Evolutionary conservation across 2,797 vertebrate species (phyloP).

Genomic region (Muraenolepis orangiensis): DNA sequence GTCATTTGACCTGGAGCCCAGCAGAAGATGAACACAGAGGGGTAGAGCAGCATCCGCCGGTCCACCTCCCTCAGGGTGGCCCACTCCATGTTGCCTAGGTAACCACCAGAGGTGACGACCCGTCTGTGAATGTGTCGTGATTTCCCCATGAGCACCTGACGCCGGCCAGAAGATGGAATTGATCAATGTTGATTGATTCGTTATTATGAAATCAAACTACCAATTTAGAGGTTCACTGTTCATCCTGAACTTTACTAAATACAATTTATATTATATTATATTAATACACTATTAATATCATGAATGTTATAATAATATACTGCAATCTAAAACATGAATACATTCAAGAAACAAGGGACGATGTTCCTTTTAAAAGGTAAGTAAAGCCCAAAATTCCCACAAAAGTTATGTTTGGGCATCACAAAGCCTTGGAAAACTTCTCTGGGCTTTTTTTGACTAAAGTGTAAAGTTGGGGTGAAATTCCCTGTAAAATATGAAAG

Average conservation of each 20-base stretch:
- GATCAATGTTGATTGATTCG: neutral
- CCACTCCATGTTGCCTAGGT: slow-evolving; percentile 82
- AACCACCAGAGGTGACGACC: slow-evolving; percentile 76
- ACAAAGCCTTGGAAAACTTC: too few relatives aligned
- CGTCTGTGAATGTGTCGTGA: slow-evolving; percentile 76
- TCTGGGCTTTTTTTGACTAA: neutral
- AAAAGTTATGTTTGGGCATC: neutral
- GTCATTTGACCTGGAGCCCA: slow-evolving; percentile 82
- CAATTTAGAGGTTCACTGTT: neutral
- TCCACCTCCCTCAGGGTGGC: slow-evolving; percentile 75
- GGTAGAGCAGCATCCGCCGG: slow-evolving; percentile 80
- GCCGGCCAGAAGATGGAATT: neutral
- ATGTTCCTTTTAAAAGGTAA: neutral
- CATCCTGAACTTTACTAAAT: neutral
- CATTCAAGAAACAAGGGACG: too few relatives aligned
- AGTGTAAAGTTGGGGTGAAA: neutral
- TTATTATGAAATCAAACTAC: neutral
- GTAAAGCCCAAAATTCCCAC: neutral
- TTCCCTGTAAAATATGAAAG: neutral
- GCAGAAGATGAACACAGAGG: slow-evolving; percentile 79
- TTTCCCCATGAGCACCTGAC: slow-evolving; percentile 76
- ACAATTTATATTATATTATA: neutral
- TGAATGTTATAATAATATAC: neutral
- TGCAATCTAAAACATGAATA: neutral
- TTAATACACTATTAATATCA: neutral